Evolutionary conservation across 2,113 vertebrate species (phyloP).

Genomic region (Paratilapia polleni): DNA sequence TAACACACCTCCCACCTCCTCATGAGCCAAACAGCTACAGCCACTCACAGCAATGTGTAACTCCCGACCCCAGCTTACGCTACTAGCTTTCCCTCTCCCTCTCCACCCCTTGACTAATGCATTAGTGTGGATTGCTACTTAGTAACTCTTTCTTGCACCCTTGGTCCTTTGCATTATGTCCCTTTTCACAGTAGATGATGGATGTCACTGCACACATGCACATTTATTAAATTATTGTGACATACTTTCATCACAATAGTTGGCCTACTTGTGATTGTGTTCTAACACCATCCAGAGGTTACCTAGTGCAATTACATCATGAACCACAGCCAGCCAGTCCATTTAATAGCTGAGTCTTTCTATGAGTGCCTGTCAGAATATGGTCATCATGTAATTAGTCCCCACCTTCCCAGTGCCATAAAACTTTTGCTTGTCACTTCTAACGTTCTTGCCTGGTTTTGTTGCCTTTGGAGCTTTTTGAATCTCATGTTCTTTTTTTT

Average conservation of each 20-base stretch:
- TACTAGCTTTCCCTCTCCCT: not conserved
- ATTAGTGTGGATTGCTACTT: conserved; percentile 56
- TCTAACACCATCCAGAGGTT: conserved; percentile 21
- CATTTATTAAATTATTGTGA: not conserved
- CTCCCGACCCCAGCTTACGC: not conserved
- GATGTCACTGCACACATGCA: not conserved
- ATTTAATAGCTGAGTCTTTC: not conserved
- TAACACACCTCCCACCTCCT: conserved; percentile 49
- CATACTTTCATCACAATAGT: not conserved
- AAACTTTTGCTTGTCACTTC: not conserved
- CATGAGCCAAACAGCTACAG: conserved; percentile 58
- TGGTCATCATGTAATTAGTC: no score
- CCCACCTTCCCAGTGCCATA: no score
- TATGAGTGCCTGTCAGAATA: not conserved
- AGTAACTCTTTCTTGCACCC: conserved; percentile 45
- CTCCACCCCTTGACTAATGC: conserved; percentile 20
- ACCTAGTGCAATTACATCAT: not conserved
- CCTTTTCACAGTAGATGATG: not conserved
- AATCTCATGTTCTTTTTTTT: not conserved
- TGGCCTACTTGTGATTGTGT: not conserved
- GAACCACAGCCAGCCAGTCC: not conserved
- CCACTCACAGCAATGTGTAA: conserved; percentile 30
- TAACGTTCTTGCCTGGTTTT: not conserved
- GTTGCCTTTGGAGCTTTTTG: not conserved
- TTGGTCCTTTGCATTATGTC: not conserved